Evolutionary conservation across 2,113 vertebrate genomes (phyloP).

Genomic region (Poicephalus gulielmi): DNA sequence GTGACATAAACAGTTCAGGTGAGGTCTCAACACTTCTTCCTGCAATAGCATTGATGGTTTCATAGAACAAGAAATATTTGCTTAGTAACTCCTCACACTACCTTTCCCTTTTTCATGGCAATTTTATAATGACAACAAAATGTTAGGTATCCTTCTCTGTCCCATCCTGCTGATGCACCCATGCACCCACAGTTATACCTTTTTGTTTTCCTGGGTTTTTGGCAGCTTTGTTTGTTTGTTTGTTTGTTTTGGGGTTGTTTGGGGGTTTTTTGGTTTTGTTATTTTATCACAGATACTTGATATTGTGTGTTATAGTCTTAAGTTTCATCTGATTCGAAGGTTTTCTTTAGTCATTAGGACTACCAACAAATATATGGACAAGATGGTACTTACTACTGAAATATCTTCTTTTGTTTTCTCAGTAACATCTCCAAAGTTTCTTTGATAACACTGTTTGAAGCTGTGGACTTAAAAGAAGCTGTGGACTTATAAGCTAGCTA

Average conservation of each 20-base stretch:
- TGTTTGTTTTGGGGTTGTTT: not conserved
- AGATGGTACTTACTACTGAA: not conserved
- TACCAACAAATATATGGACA: not conserved
- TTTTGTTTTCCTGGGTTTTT: not conserved
- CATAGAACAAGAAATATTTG: not conserved
- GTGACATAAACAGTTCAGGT: not conserved
- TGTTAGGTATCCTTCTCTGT: not conserved
- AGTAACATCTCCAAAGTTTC: not conserved
- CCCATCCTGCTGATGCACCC: not conserved
- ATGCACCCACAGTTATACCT: not conserved
- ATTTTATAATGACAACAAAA: not conserved
- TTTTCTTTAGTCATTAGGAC: not conserved
- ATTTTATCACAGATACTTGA: not conserved
- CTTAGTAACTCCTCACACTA: not conserved
- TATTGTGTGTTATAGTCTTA: not conserved
- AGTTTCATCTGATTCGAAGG: not conserved
- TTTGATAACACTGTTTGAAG: not conserved
- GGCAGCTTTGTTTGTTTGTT: not conserved
- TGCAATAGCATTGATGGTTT: not conserved
- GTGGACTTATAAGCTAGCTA: not conserved
- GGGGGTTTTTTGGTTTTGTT: rapidly evolving
- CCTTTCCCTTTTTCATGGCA: not conserved
- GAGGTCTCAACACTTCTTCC: not conserved
- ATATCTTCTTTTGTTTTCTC: not conserved
- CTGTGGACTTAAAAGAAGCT: not conserved